Evolutionary conservation across 1,140 invertebrate species (phyloP).

Genomic region (Musca domestica): DNA sequence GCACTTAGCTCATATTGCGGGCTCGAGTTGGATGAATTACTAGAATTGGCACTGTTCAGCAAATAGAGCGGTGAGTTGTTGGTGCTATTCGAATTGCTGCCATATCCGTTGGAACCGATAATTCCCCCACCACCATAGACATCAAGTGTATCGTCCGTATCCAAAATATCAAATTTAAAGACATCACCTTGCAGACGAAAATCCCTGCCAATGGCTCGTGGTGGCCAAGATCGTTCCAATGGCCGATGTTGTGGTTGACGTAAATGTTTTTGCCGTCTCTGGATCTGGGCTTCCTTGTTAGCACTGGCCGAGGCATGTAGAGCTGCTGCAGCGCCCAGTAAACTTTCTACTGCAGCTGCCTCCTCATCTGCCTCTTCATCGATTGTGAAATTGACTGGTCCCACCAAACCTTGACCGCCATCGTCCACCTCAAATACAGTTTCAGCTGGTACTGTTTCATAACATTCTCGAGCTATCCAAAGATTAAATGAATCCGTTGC

Average conservation of each 20-base stretch:
- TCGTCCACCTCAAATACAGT: conserved; percentile 38
- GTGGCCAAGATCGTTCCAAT: conserved; percentile 61
- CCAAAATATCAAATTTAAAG: conserved; percentile 71
- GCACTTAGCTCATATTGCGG: conserved; percentile 24
- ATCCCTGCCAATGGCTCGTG: conserved; percentile 45
- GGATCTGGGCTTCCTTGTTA: conserved; percentile 25
- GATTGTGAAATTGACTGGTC: conserved; percentile 20
- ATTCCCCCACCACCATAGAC: conserved; percentile 25
- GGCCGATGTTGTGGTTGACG: conserved; percentile 57
- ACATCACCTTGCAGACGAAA: conserved; percentile 62
- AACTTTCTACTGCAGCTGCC: conserved; percentile 44
- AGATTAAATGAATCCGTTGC: conserved; percentile 38
- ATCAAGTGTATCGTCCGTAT: conserved; percentile 61
- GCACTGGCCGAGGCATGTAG: conserved; percentile 32
- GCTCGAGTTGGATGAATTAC: conserved; percentile 25
- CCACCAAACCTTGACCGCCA: conserved; percentile 19
- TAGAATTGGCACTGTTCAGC: conserved; percentile 17
- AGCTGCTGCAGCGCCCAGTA: conserved; percentile 44
- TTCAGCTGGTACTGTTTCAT: conserved; percentile 48
- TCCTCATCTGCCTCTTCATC: conserved; percentile 41
- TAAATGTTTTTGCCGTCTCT: conserved; percentile 39
- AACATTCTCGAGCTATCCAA: conserved; percentile 51
- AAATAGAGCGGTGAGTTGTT: conserved; percentile 39
- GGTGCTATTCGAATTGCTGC: conserved; percentile 29
- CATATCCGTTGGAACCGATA: conserved; percentile 27